Base-by-base conservation (phyloP, 2,113 vertebrate species). In the Oenanthe oenanthe region DNA sequence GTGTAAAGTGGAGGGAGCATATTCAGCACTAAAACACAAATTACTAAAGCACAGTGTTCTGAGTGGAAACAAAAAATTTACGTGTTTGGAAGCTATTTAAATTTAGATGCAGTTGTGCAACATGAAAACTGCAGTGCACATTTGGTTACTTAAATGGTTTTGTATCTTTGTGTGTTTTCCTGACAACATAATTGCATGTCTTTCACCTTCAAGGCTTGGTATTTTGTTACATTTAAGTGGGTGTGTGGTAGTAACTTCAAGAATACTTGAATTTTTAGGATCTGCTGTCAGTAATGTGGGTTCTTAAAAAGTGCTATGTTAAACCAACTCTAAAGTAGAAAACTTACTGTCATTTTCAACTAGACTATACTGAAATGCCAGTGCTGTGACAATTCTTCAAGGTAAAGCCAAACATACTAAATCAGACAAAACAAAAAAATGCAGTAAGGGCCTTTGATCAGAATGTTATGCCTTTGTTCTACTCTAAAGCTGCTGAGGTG, bases 21-120 rank as follows among this genome's bases (percentile, higher is more conserved):
- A n/a, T 93, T 45, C 16, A 85, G 22, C 48, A 89, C 31, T 77
- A 85, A 88, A 45, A 12, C 12, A 22, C 13, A 2, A 28, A 15
- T 92, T 85, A 47, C 3, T 67, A 34, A 80, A 94, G 68, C 17
- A 61, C 67, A 61, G 65, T 56, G 72, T 96, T 96, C 61, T 96
- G 93, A 92, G 87, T 96, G 87, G 92, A 95, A 91, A 75, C 32
- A 65, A 79, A 50, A 57, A 29, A 54, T 6, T 3, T 2, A 45
- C 9, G 40, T 89, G 66, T 80, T 90, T 22, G 20, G 77, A 79
- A 76, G 66, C 26, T 56, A 26, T 66, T 88, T 66, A 6, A 93
- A 84, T 28, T 48, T 77, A 1, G 9, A 48, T 96, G 96, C 97
- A 98, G 97, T 98, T 98, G 97, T 98, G 98, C 96, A 98, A 97